Base-by-base conservation (phyloP, 2,888 invertebrate species). In the Clistopyga incitator region DNA sequence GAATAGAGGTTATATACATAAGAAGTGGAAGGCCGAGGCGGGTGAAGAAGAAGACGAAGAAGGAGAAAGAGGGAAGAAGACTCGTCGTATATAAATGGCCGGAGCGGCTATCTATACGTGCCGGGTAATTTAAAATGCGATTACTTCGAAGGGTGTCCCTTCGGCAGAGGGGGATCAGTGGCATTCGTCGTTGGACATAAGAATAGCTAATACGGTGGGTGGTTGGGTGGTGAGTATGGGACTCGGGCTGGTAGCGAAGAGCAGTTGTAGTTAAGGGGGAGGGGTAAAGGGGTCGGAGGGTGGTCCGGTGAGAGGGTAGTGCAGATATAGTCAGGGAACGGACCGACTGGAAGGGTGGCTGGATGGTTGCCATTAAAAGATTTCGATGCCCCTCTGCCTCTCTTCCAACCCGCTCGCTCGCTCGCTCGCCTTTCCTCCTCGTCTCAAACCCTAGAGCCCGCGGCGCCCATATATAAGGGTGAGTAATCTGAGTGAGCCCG, bases 311-410 rank as follows among this genome's bases (percentile, higher is more conserved):
- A 76, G 50, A 81, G 65, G 64, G 70, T 68, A 74, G 34, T 23
- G 23, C 45, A 59, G 65, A 68, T 82, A 78, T 61, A 78, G 75
- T 34, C 45, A 38, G 82, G 56, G 56, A 79, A 76, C 71, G 78
- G 61, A 76, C 59, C 64, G 75, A 77, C 75, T 77, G 82, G 84
- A 84, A 87, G 89, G 90, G 89, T 85, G 84, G 82, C 84, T 87
- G 90, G 90, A 91, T 92, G 91, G 92, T 89, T 91, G 92, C 92
- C 92, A 92, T 92, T 92, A 92, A 92, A 92, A 92, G 91, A 91
- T 92, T 91, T 91, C 90, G 88, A 89, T 90, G 90, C 88, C 87
- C 83, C 84, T 87, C 82, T 84, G 83, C 54, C 45, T 50, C 65
- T 64, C 54, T 81, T 54, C 52, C 70, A 67, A 76, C 78, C 70